Conservation (phyloP, 1,140 invertebrate genomes). For the Solen grandis region DNA sequence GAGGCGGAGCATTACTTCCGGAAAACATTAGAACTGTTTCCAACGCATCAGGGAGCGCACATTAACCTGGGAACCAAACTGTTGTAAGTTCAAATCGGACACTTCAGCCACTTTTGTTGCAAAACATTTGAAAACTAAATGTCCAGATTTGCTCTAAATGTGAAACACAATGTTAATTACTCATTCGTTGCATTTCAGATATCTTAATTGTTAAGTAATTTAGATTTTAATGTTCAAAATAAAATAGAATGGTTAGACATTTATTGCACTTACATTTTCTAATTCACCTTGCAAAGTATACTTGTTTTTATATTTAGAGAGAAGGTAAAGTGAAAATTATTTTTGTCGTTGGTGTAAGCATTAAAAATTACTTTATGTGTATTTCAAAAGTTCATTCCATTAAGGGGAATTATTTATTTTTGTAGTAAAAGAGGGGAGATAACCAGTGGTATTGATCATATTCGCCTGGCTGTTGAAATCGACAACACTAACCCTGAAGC, state of each 20-base stretch:
- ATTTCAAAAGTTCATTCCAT: background rate
- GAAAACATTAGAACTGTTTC: conserved; percentile 87
- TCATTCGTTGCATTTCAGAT: background rate
- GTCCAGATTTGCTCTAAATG: background rate
- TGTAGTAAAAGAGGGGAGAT: conserved; percentile 61
- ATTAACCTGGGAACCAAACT: conserved; percentile 93
- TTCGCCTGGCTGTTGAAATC: conserved; percentile 63
- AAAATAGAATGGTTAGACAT: no score
- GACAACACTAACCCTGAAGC: conserved; percentile 65
- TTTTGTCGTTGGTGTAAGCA: background rate
- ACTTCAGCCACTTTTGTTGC: background rate
- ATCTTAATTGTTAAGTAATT: background rate
- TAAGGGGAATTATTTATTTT: conserved; percentile 9
- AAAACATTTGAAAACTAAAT: background rate
- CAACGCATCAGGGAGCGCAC: conserved; percentile 90
- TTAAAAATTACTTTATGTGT: background rate
- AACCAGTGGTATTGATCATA: conserved; percentile 54
- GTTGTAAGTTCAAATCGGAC: conserved; percentile 87
- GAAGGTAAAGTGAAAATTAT: background rate
- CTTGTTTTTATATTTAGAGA: background rate
- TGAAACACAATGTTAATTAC: background rate
- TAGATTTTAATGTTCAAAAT: background rate
- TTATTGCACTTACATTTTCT: no score
- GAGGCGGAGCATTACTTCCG: conserved; percentile 90
- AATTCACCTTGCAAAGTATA: background rate